Evolutionary conservation across 2,797 vertebrate genomes (phyloP), one percentile per base, ranked within the genome.

Genomic region (Dermochelys coriacea): DNA sequence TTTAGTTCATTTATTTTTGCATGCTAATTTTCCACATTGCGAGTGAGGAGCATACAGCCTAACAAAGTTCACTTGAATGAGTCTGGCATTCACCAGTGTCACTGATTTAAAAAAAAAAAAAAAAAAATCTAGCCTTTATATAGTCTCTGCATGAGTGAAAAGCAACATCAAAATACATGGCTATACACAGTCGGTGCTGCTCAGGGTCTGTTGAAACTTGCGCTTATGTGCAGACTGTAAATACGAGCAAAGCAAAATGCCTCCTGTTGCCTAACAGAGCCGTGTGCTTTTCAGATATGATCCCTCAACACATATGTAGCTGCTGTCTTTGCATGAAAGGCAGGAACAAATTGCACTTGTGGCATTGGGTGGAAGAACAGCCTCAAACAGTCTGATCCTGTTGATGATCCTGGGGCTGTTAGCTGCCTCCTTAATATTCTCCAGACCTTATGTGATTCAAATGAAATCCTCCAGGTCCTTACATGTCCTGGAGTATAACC

Each of bases 211-310:
- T 89, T 85, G 80, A 85, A 87, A 87, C 23, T 4, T 3, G 8
- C 94, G 83, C 6, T 0, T 75, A 86, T 92, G 87, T 68, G 50
- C 79, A 90, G 86, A 47, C 84, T 93, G 59, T 81, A 49, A 91
- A 83, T 55, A 64, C 41, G 81, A 92, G 57, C 54, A 49, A 87
- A 92, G n/a, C 89, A 88, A 94, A 96, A 90, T 93, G 45, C 68
- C 83, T 97, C 94, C 89, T 85, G 55, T 87, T 94, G 89, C 50
- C 89, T 88, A 83, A 90, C 84, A 90, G 54, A 96, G 16, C 52
- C 92, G 71, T 0, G 0, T 92, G 78, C 64, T 96, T 96, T 83
- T 88, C 86, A 84, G 85, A 47, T 57, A 14, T 84, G 89, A 93
- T 68, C 15, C 64, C 71, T 92, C 54, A 79, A 64, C 61, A 3